phyloP scores from a whole-genome alignment of 2,888 invertebrate genomes.

The Chrysolina haemoptera region DNA sequence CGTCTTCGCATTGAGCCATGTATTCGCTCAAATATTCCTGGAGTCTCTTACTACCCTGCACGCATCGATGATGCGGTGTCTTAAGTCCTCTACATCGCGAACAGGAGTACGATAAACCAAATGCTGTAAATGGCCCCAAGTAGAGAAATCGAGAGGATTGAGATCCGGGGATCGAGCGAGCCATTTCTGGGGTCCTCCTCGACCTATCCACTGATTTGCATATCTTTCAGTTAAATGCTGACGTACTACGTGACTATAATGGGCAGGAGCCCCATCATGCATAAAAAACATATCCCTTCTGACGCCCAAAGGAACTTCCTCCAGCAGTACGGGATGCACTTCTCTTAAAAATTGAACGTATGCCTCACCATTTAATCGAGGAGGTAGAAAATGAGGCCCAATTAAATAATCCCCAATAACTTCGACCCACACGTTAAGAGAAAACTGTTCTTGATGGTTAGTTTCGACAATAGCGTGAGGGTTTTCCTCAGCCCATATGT shows the following conservation, averaged over 20 bases:
- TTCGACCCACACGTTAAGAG: slow-evolving; percentile 22
- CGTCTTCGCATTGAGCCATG: too few species aligned
- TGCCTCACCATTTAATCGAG: neutral
- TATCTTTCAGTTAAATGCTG: slow-evolving; percentile 26
- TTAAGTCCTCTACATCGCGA: too few species aligned
- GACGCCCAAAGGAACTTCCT: slow-evolving; percentile 17
- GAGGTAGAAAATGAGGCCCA: neutral
- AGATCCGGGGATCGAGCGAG: too few species aligned
- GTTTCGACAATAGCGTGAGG: slow-evolving; percentile 24
- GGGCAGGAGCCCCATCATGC: slow-evolving; percentile 16
- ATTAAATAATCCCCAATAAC: slow-evolving; percentile 25
- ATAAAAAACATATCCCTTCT: slow-evolving; percentile 11
- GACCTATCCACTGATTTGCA: slow-evolving; percentile 24
- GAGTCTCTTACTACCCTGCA: too few species aligned
- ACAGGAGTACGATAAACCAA: too few species aligned
- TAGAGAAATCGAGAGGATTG: too few species aligned
- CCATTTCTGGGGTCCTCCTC: neutral
- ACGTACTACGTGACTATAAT: slow-evolving; percentile 1
- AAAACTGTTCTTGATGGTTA: slow-evolving; percentile 30
- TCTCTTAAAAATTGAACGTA: slow-evolving; percentile 18
- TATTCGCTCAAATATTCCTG: too few species aligned
- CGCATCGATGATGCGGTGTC: too few species aligned
- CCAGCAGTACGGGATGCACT: slow-evolving; percentile 20
- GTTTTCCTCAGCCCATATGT: neutral
- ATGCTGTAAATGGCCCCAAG: too few species aligned